phyloP scores from a whole-genome alignment of 2,797 vertebrate species.

The Anguilla pacifica region DNA sequence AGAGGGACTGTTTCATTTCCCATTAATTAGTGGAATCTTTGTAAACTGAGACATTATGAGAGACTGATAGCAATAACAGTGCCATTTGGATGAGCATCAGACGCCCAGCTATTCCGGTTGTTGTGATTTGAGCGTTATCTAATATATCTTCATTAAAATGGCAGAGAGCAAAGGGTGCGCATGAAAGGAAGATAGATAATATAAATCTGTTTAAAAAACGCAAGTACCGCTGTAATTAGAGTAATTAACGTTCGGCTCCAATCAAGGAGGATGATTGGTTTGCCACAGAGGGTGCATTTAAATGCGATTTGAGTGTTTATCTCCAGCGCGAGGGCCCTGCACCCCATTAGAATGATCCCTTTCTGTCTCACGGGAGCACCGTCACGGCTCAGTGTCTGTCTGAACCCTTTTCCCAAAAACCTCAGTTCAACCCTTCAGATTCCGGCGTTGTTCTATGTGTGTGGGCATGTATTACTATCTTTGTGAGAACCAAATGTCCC shows the following conservation, averaged over 20 bases:
- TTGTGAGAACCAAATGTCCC: neutral
- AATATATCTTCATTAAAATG: neutral
- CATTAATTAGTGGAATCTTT: neutral
- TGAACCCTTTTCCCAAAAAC: neutral
- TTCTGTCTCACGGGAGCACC: neutral
- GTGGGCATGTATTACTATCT: no score
- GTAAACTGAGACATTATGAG: neutral
- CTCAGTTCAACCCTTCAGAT: neutral
- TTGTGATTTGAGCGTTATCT: neutral
- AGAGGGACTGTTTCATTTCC: neutral
- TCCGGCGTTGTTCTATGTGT: neutral
- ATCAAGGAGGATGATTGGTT: constrained; percentile 1
- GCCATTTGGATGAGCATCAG: constrained; percentile 7
- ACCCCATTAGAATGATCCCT: neutral
- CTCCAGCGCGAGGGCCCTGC: neutral
- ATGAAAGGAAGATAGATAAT: neutral
- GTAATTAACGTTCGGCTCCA: constrained; percentile 22
- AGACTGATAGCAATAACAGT: constrained; percentile 15
- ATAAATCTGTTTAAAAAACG: neutral
- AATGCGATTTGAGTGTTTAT: constrained; percentile 25
- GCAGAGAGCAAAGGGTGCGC: neutral
- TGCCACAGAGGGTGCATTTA: constrained; percentile 15
- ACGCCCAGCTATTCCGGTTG: neutral
- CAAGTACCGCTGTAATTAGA: neutral
- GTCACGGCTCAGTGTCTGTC: neutral